Evolutionary conservation across 30 jellyfish, hydroid and myxozoan species (phyloP).

Genomic region (Aurelia sp.): DNA sequence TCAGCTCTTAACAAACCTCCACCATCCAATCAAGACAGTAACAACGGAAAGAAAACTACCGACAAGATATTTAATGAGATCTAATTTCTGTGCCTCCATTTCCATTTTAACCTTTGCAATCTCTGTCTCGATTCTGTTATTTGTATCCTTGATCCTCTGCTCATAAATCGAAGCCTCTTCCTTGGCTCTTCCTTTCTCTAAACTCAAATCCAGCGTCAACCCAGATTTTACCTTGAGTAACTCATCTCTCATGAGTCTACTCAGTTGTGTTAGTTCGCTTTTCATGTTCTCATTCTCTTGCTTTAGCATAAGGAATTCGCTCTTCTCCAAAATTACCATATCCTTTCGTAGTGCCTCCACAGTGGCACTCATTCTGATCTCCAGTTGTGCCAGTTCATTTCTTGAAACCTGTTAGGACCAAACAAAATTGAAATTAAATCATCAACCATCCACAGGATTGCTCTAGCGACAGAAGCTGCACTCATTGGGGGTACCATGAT

Average conservation of each 20-base stretch:
- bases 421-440: background rate
- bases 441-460: too few relatives aligned
- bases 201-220: constrained; percentile 68
- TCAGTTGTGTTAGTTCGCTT: constrained; percentile 50
- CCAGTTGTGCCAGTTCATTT: constrained; percentile 68
- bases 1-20: constrained; percentile 75
- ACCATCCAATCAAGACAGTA: constrained; percentile 75
- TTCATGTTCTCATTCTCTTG: constrained; percentile 75
- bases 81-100: constrained; percentile 79
- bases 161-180: constrained; percentile 67
- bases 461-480: too few relatives aligned
- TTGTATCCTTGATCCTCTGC: constrained; percentile 74
- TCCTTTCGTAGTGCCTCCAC: constrained; percentile 75
- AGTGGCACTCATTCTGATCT: constrained; percentile 62
- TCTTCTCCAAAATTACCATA: constrained; percentile 76
- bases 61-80: constrained; percentile 74
- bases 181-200: constrained; percentile 69
- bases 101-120: constrained; percentile 73
- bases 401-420: constrained; percentile 52
- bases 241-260: constrained; percentile 61
- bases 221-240: constrained; percentile 62
- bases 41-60: constrained; percentile 71
- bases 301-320: constrained; percentile 71
- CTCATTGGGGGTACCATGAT: too few relatives aligned
- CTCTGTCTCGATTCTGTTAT: constrained; percentile 84